These are phyloP conservation scores for Holothuria scabra DNA, from an alignment of 53 echinoderm and acorn worm species.

Conservation along the genomic window DNA sequence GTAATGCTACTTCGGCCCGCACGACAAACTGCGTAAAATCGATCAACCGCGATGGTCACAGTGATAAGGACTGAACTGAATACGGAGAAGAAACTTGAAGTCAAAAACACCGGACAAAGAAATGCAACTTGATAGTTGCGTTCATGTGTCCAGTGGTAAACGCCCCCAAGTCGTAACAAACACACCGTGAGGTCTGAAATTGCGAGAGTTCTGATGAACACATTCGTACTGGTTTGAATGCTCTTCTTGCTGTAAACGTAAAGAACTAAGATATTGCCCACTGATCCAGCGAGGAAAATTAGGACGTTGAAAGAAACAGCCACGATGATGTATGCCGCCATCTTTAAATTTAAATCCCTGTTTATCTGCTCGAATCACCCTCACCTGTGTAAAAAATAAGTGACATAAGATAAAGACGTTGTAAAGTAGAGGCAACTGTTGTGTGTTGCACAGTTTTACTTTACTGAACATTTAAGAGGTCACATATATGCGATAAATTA, in stretches of 20 bases:
- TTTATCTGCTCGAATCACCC: too few species aligned
- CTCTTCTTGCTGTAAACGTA: slow-evolving; percentile 12
- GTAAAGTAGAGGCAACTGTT: too few species aligned
- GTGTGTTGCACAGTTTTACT: too few species aligned
- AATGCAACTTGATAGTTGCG: neutral
- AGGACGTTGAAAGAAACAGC: neutral
- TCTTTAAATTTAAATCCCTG: neutral
- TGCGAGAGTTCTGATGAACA: slow-evolving; percentile 2
- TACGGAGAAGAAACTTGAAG: slow-evolving; percentile 20
- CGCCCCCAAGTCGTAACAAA: slow-evolving; percentile 3
- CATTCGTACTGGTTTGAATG: slow-evolving; percentile 7
- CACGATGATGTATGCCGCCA: slow-evolving; percentile 12
- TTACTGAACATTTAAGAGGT: too few species aligned
- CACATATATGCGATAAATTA: too few species aligned
- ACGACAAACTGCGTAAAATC: slow-evolving; percentile 19
- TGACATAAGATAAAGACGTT: too few species aligned
- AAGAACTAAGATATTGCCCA: slow-evolving; percentile 5
- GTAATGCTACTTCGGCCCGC: neutral
- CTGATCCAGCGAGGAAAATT: neutral
- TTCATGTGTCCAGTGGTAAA: slow-evolving; percentile 35
- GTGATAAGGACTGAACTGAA: slow-evolving; percentile 12
- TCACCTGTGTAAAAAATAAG: too few species aligned
- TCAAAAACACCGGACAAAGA: slow-evolving; percentile 8
- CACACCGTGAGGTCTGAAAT: slow-evolving; percentile 8
- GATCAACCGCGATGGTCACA: slow-evolving; percentile 11